Percentiles rank a stretch among this genome's conserved stretches.
phyloP scores from a whole-genome alignment of 1,140 invertebrate genomes.

The Maniola jurtina region DNA sequence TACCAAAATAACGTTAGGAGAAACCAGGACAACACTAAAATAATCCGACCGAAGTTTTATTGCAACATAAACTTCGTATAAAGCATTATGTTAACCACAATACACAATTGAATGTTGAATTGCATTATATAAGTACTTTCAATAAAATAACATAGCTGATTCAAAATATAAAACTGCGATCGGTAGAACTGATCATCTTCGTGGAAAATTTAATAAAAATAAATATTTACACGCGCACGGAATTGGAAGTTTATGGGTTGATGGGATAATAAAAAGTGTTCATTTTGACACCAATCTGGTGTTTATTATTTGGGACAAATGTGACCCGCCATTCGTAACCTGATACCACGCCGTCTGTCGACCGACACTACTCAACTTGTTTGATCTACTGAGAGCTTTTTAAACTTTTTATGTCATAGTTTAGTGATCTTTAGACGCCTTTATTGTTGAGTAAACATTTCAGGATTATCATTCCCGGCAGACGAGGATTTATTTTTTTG shows the following conservation, averaged over 20 bases:
- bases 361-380: slow-evolving; percentile 68
- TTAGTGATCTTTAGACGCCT: slow-evolving; percentile 70
- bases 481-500: slow-evolving; percentile 37
- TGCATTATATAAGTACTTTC: slow-evolving; percentile 25
- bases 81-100: slow-evolving; percentile 50
- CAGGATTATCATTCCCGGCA: slow-evolving; percentile 53
- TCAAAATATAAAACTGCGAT: slow-evolving; percentile 45
- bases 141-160: slow-evolving; percentile 41
- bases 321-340: slow-evolving; percentile 64
- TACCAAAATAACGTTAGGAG: slow-evolving; percentile 43
- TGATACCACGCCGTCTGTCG: slow-evolving; percentile 65
- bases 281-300: slow-evolving; percentile 76
- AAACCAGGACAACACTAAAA: slow-evolving; percentile 55
- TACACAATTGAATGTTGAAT: slow-evolving; percentile 46
- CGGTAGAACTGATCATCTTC: slow-evolving; percentile 49
- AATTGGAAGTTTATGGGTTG: slow-evolving; percentile 62
- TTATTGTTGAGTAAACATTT: slow-evolving; percentile 75
- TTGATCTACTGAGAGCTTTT: slow-evolving; percentile 79
- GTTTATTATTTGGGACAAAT: slow-evolving; percentile 76
- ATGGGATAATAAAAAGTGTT: slow-evolving; percentile 74
- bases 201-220: slow-evolving; percentile 67
- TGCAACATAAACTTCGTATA: slow-evolving; percentile 57
- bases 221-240: slow-evolving; percentile 48
- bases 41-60: slow-evolving; percentile 54
- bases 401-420: slow-evolving; percentile 78